These are phyloP conservation scores for Trididemnum miniatum DNA, from an alignment of 23 tunicate genomes.

Conservation along the genomic window DNA sequence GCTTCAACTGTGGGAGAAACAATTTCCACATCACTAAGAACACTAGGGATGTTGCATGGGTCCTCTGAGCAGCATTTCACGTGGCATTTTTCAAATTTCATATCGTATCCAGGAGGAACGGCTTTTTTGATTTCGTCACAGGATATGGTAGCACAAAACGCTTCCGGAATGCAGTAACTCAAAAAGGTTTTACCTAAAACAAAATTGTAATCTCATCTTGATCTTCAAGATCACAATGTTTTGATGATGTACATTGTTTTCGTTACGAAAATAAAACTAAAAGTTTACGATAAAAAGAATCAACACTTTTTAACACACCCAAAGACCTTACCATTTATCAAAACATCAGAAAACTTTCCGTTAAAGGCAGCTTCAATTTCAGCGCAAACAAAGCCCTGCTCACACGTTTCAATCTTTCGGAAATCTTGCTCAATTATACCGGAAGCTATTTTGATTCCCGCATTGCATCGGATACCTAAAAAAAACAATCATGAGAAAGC, in stretches of 20 bases:
- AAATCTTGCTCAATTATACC: not conserved
- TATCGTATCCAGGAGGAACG: not conserved
- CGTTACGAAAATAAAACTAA: not conserved
- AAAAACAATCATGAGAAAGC: too few relatives aligned
- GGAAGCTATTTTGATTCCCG: not conserved
- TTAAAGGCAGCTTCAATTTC: not conserved
- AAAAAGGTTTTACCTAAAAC: not conserved
- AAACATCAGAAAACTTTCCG: not conserved
- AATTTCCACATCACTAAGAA: too few relatives aligned
- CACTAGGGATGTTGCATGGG: not conserved
- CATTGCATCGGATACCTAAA: not conserved
- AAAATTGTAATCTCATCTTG: not conserved
- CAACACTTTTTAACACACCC: not conserved
- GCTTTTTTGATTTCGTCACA: conserved; percentile 5
- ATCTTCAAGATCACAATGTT: too few relatives aligned
- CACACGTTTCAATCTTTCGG: not conserved
- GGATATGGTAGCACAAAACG: not conserved
- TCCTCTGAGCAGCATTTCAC: not conserved
- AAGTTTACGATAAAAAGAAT: not conserved
- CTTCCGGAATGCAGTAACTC: not conserved
- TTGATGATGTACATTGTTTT: too few relatives aligned
- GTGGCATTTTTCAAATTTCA: not conserved
- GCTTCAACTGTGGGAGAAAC: too few relatives aligned
- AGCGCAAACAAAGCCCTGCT: not conserved
- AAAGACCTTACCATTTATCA: not conserved